Evolutionary conservation across 2,888 invertebrate genomes (phyloP).

Genomic region (Pyrochroa serraticornis): DNA sequence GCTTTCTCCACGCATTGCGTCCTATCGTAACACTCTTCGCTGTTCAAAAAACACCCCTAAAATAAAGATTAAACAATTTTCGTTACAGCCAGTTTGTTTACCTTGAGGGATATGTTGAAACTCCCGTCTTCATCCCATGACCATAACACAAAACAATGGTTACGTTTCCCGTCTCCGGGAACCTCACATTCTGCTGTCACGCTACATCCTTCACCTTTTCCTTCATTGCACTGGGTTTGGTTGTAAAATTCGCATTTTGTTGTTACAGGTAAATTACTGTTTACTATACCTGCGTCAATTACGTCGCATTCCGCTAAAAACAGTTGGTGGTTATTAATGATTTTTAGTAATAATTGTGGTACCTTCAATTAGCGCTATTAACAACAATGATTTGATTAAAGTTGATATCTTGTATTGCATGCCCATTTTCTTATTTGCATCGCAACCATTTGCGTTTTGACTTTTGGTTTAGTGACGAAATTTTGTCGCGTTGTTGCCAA

Average conservation of each 20-base stretch:
- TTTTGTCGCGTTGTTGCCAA: not conserved
- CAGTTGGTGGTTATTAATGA: not conserved
- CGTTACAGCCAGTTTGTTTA: conserved; percentile 29
- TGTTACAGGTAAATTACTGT: conserved; percentile 53
- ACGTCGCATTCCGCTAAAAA: conserved; percentile 5
- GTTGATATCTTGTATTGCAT: conserved; percentile 9
- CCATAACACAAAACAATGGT: conserved; percentile 87
- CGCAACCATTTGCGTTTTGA: conserved; percentile 9
- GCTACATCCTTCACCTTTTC: conserved; percentile 59
- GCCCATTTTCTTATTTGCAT: conserved; percentile 17
- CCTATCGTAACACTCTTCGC: conserved; percentile 77
- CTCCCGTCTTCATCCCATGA: conserved; percentile 71
- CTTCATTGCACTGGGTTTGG: conserved; percentile 60
- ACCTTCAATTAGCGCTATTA: conserved; percentile 7
- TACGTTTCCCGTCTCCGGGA: conserved; percentile 66
- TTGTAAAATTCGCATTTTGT: conserved; percentile 75
- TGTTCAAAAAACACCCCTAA: conserved; percentile 88
- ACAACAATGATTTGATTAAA: conserved; percentile 1
- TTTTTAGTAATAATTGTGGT: not conserved
- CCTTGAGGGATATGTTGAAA: conserved; percentile 52
- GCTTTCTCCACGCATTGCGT: conserved; percentile 71
- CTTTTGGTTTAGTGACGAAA: conserved; percentile 6
- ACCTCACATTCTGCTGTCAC: conserved; percentile 69
- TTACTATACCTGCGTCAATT: conserved; percentile 33
- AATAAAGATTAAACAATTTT: conserved; percentile 32